phyloP scores from a whole-genome alignment of 1,140 invertebrate genomes.

The Macrobrachium rosenbergii region DNA sequence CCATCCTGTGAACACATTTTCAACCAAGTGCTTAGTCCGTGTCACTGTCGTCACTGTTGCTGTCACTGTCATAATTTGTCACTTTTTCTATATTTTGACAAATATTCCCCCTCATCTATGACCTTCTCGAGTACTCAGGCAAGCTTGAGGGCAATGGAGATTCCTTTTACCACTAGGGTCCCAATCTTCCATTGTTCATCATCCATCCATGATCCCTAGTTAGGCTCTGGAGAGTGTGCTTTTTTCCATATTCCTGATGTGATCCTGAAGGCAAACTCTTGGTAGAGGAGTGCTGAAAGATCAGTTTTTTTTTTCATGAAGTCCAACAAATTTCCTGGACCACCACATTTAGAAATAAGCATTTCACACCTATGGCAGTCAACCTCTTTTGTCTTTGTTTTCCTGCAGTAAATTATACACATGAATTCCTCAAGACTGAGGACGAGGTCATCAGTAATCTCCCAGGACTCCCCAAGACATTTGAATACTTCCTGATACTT shows the following conservation, averaged over 20 bases:
- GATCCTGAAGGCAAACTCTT: conserved; percentile 11
- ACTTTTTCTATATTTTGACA: too few relatives aligned
- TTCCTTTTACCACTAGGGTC: conserved; percentile 21
- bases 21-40: too few relatives aligned
- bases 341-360: conserved; percentile 34
- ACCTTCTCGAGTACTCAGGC: neutral
- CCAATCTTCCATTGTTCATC: conserved; percentile 3
- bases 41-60: too few relatives aligned
- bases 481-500: neutral
- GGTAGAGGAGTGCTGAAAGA: conserved; percentile 15
- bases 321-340: neutral
- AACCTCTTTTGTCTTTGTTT: conserved; percentile 15
- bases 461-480: too few relatives aligned
- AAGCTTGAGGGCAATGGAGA: neutral
- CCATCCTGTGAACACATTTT: too few relatives aligned
- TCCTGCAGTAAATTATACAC: conserved; percentile 21
- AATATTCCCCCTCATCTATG: too few relatives aligned
- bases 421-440: conserved; percentile 26
- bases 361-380: conserved; percentile 20
- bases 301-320: conserved; percentile 21
- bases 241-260: conserved; percentile 20
- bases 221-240: conserved; percentile 4
- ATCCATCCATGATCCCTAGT: too few relatives aligned
- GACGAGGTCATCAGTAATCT: too few relatives aligned
- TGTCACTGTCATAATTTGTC: too few relatives aligned